Evolutionary conservation across 2,888 invertebrate genomes (phyloP), one percentile per base, ranked within the genome.

Genomic region (Catonia carolina): DNA sequence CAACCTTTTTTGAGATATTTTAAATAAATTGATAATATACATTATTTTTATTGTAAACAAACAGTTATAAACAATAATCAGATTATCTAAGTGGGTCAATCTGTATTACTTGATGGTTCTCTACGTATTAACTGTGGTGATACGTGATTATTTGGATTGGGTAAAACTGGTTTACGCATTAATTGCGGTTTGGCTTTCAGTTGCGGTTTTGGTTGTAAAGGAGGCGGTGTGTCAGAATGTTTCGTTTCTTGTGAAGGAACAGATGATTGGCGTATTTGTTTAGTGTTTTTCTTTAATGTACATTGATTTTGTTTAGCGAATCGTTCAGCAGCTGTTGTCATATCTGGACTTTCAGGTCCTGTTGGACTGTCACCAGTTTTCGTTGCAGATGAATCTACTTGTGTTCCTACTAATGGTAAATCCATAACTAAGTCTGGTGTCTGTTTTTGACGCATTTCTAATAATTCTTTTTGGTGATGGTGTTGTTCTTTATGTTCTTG

Each of bases 381-480:
- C 4, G 23, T 8, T 6, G 41, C 17, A n/a, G 50, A 14, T 1
- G 45, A 53, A n/a, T 62, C 63, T n/a, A n/a, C n/a, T 17, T 59
- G 60, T n/a, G 59, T 56, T 14, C 56, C 53, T 8, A 56, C 56
- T 10, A 83, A 74, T n/a, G 89, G 89, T 65, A 89, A 74, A 73
- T 88, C 89, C 82, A 89, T 84, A 62, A 90, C 89, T 57, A 89
- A 76, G 74, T 89, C 90, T 1, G 90, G 89, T 27, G 89, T 83
- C 65, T 82, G 81, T 61, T 77, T 78, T 60, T 78, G 77, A 3
- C 75, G 70, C 68, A 73, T 70, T 56, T 74, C 74, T 59, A 74
- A 73, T 53, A 74, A 72, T 20, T 69, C 70, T 50, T 61, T 62
- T 4, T 23, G 23, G 3, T 6, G 14, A 18, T 5, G 41, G 20